Conservation (phyloP, 2,113 vertebrate genomes). For the mouse (Mus musculus) region GRCm39 chr9:121572501-121573000, state of each 20-base stretch:
- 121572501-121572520: not conserved
- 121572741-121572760: not conserved
- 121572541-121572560: not conserved
- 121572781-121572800: not conserved
- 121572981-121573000: not conserved
- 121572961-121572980: constrained; percentile 23
- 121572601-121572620: not conserved
- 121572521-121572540: not conserved
- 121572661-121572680: not conserved
- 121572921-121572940: constrained; percentile 14
- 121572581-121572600: not conserved
- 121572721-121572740: not conserved
- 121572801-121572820: not conserved
- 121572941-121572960: constrained; percentile 43
- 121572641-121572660: not conserved
- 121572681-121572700: not conserved
- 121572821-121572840: not conserved
- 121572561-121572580: not conserved
- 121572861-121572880: not conserved
- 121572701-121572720: not conserved
- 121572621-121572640: not conserved
- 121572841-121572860: constrained; percentile 22
- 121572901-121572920: not conserved
- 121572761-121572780: no score
- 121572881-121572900: no score